Evolutionary conservation across 2,888 invertebrate genomes (phyloP), one percentile per base, ranked within the genome.

Genomic region (Eilema caniola): DNA sequence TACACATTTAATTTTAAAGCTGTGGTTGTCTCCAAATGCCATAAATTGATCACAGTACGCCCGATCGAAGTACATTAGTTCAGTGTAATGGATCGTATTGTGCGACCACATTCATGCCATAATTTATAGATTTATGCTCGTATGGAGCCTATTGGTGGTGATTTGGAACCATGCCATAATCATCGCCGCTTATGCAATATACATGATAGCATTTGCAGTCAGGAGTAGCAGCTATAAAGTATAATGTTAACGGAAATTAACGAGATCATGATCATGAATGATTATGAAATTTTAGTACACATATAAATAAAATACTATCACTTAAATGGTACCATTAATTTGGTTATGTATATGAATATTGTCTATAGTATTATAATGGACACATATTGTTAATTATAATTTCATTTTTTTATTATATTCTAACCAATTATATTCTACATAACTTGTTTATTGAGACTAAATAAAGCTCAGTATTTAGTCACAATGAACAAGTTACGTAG

Each of bases 131-230:
- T 88, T 85, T 86, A 82, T 77, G 82, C 83, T 77, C 83, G 83
- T 83, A 76, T 62, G 77, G 73, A 76, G 84, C 77, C 83, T 77
- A 87, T 89, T 90, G 4, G 88, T 89, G 78, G 85, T 83, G 80
- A 84, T 84, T 91, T 93, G 93, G 93, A 93, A 89, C 87, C 79
- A 76, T 89, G 93, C 93, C 93, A 93, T 90, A 85, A 85, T 85
- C 65, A 79, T 76, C 65, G 79, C 81, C 82, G 77, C 80, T 73
- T 78, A 86, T 87, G 82, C 5, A 57, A 23, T 81, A 84, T 77
- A 79, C 76, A 74, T 70, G 77, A 77, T 71, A 74, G 80, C 79
- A 82, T 83, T 74, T 86, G 82, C 72, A 78, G 72, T 71, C 74
- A 77, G 80, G 75, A 67, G 64, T 31, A 57, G 59, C 47, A 62